A percentile compares a stretch with the other conserved stretches of the same genome.
Evolutionary conservation across 2,888 invertebrate genomes (phyloP).

Genomic region (Hirtodrosophila histrioides): DNA sequence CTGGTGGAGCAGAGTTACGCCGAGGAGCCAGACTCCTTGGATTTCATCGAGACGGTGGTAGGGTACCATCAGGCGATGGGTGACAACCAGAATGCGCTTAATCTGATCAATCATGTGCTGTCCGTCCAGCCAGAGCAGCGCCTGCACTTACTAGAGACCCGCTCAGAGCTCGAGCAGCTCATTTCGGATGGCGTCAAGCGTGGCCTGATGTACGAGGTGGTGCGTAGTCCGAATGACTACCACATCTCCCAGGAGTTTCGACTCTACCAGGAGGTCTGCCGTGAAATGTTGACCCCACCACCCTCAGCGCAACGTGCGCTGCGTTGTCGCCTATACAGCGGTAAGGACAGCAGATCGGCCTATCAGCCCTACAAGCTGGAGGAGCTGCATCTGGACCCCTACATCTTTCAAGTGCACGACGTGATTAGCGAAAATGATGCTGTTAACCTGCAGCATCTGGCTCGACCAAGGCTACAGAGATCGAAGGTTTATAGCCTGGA

Average conservation of each 20-base stretch:
- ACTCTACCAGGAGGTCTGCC: conserved; percentile 85
- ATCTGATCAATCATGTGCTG: conserved; percentile 93
- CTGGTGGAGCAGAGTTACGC: conserved; percentile 86
- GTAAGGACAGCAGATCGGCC: conserved; percentile 4
- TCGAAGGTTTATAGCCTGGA: conserved; percentile 91
- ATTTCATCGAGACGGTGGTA: conserved; percentile 78
- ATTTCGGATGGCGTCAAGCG: conserved; percentile 85
- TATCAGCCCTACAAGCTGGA: conserved; percentile 85
- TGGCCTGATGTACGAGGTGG: conserved; percentile 67
- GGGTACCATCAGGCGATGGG: conserved; percentile 78
- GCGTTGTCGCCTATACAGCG: conserved; percentile 62
- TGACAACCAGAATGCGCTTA: conserved; percentile 92
- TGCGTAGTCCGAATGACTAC: conserved; percentile 51
- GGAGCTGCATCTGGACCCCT: conserved; percentile 85
- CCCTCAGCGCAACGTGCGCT: conserved; percentile 50
- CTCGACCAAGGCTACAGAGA: conserved; percentile 85
- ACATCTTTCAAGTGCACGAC: conserved; percentile 86
- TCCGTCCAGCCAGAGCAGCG: conserved; percentile 90
- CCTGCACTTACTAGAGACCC: conserved; percentile 92
- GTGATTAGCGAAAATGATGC: conserved; percentile 86
- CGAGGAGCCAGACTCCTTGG: conserved; percentile 60
- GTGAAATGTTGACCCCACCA: conserved; percentile 55
- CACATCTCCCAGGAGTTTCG: conserved; percentile 67
- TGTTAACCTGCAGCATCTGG: conserved; percentile 85
- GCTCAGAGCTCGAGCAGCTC: conserved; percentile 93